Evolutionary conservation across 2,888 invertebrate genomes (phyloP).

Genomic region (Urechis unicinctus): DNA sequence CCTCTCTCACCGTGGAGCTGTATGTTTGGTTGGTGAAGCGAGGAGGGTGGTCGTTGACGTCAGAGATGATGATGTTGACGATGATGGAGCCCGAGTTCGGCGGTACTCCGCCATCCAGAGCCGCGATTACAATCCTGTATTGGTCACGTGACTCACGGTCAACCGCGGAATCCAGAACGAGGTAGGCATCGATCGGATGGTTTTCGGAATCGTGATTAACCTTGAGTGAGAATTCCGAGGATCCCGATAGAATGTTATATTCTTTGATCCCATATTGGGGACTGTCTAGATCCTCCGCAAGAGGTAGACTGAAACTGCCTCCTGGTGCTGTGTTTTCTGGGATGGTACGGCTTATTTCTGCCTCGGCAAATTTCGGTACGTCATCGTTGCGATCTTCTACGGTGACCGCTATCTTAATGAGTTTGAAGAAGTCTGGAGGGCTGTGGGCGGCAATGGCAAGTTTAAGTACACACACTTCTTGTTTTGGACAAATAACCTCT

Average conservation of each 20-base stretch:
- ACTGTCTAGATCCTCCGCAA: neutral
- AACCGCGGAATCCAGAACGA: neutral
- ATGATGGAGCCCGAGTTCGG: neutral
- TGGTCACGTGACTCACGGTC: neutral
- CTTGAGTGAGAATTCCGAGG: neutral
- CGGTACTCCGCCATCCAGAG: conserved; percentile 1
- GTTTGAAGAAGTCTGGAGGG: conserved; percentile 1
- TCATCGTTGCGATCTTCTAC: neutral
- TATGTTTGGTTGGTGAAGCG: neutral
- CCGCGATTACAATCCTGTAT: neutral
- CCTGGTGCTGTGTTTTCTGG: conserved; percentile 1
- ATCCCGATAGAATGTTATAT: neutral
- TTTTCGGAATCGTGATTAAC: neutral
- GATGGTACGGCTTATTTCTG: neutral
- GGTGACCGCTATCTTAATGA: neutral
- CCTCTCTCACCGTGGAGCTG: neutral
- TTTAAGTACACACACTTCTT: neutral
- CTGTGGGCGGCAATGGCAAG: conserved; percentile 1
- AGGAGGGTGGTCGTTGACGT: conserved; percentile 2
- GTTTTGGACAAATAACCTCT: neutral
- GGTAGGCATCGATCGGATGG: neutral
- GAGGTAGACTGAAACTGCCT: neutral
- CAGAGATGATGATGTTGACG: neutral
- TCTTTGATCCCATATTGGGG: conserved; percentile 1
- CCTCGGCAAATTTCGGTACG: neutral